Conservation (phyloP, 2,888 invertebrate genomes). For the Spilosoma lubricipeda region DNA sequence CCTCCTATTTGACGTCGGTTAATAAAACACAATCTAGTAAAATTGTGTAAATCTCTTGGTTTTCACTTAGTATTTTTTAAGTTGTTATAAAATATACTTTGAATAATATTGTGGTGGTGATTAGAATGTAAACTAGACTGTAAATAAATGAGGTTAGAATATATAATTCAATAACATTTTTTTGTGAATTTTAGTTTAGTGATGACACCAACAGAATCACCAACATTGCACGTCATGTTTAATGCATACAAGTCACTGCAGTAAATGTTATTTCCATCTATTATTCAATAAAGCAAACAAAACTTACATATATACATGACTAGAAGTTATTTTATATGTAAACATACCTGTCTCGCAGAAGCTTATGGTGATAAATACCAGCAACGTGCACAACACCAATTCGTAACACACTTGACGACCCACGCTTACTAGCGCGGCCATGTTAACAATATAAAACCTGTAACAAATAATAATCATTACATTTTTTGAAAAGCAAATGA, state of each 20-base stretch:
- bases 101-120: too few relatives aligned
- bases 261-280: too few relatives aligned
- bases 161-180: too few relatives aligned
- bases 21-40: not conserved
- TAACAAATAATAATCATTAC: constrained; percentile 43
- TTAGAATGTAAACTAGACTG: too few relatives aligned
- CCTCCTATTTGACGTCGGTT: too few relatives aligned
- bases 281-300: too few relatives aligned
- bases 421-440: constrained; percentile 47
- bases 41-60: not conserved
- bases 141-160: too few relatives aligned
- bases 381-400: constrained; percentile 41
- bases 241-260: not conserved
- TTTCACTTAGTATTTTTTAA: not conserved
- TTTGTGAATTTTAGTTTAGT: too few relatives aligned
- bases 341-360: constrained; percentile 64
- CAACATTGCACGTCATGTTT: not conserved
- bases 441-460: constrained; percentile 56
- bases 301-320: too few relatives aligned
- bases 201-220: too few relatives aligned
- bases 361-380: constrained; percentile 49
- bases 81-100: not conserved
- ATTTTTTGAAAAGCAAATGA: not conserved
- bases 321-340: not conserved
- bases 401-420: constrained; percentile 36